These are phyloP conservation scores for Drosophila macrothrix DNA, from an alignment of 2,888 invertebrate species.

Conservation along the genomic window DNA sequence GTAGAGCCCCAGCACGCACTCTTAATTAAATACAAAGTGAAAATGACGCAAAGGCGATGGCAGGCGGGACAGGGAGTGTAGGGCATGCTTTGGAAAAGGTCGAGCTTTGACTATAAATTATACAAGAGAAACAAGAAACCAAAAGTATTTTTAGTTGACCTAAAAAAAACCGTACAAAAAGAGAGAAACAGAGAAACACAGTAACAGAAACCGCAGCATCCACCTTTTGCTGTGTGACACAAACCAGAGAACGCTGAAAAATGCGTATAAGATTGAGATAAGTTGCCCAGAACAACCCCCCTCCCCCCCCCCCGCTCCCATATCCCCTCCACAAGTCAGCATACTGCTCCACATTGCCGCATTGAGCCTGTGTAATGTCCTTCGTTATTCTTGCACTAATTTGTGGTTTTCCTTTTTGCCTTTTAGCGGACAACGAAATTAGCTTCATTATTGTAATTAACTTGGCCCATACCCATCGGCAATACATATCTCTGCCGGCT, in stretches of 20 bases:
- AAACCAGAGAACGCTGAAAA: conserved; percentile 60
- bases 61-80: not conserved
- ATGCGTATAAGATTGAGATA: conserved; percentile 66
- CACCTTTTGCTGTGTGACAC: conserved; percentile 44
- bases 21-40: conserved; percentile 70
- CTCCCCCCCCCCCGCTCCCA: not conserved
- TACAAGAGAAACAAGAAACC: conserved; percentile 48
- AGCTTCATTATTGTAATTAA: conserved; percentile 73
- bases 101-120: conserved; percentile 54
- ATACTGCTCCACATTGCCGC: not conserved
- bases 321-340: not conserved
- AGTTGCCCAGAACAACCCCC: conserved; percentile 25
- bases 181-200: conserved; percentile 10
- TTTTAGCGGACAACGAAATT: conserved; percentile 59
- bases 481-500: conserved; percentile 7
- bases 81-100: conserved; percentile 8
- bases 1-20: conserved; percentile 48
- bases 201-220: conserved; percentile 31
- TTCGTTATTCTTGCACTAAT: conserved; percentile 61
- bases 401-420: conserved; percentile 66
- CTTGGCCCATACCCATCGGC: conserved; percentile 49
- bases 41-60: conserved; percentile 32
- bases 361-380: conserved; percentile 40
- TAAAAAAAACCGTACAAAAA: conserved; percentile 14
- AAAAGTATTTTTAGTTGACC: conserved; percentile 66